Conservation (phyloP, 2,113 vertebrate species). For the Eira barbara region DNA sequence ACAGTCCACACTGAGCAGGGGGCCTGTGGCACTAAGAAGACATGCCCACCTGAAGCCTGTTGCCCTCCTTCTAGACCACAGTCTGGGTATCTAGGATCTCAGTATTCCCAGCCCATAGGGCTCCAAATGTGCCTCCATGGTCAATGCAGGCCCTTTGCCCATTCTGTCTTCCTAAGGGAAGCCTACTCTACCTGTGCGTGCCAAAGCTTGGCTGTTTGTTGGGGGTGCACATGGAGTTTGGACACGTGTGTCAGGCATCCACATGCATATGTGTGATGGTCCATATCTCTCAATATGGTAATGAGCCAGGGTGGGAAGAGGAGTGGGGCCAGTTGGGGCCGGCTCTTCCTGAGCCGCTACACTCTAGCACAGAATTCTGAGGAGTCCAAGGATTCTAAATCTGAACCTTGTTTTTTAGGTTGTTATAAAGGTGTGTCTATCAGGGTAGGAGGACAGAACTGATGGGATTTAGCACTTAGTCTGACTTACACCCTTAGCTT, state of each 20-base stretch:
- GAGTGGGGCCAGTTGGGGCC: too few relatives aligned
- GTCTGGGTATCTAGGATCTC: neutral
- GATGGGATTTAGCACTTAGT: neutral
- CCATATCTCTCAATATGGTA: neutral
- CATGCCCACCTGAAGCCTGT: neutral
- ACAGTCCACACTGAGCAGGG: too few relatives aligned
- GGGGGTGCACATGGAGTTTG: neutral
- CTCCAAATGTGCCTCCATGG: neutral
- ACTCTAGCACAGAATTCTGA: neutral
- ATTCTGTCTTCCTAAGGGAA: neutral
- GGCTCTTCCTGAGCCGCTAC: accelerated
- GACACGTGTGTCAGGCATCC: too few relatives aligned
- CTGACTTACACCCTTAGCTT: neutral
- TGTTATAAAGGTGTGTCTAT: neutral
- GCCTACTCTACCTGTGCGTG: neutral
- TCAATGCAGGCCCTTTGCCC: neutral
- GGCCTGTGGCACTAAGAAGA: neutral
- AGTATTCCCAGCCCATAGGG: neutral
- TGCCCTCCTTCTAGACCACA: neutral
- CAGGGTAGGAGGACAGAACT: neutral
- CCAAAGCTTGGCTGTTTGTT: neutral
- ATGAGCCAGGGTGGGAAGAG: neutral
- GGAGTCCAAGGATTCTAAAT: neutral
- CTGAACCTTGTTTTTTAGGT: neutral
- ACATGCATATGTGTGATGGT: neutral